Evolutionary conservation across 2,888 invertebrate genomes (phyloP).

Genomic region (Eupithecia centaureata): DNA sequence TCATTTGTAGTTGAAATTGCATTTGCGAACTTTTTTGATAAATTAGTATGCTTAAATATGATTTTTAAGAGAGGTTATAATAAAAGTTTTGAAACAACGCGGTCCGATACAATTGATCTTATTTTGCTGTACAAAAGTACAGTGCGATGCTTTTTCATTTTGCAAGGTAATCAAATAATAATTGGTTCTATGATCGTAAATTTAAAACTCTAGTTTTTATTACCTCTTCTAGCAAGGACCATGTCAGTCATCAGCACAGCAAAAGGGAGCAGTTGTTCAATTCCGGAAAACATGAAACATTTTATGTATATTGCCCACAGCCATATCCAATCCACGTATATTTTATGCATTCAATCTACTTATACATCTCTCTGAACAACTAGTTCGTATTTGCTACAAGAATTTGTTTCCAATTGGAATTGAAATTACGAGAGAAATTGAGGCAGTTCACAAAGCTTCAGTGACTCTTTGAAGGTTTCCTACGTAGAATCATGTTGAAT

Average conservation of each 20-base stretch:
- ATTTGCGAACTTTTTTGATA: constrained; percentile 6
- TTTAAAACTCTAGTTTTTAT: neutral
- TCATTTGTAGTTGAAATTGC: constrained; percentile 50
- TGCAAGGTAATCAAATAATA: neutral
- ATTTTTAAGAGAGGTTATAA: neutral
- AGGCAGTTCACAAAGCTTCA: constrained; percentile 20
- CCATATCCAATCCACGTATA: neutral
- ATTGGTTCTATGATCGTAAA: neutral
- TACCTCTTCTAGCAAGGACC: too few relatives aligned
- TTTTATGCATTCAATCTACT: constrained; percentile 3
- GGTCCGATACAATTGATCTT: too few relatives aligned
- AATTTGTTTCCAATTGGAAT: constrained; percentile 36
- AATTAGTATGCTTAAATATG: neutral
- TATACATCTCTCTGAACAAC: too few relatives aligned
- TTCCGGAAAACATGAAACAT: neutral
- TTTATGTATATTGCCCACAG: neutral
- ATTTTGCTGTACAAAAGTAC: too few relatives aligned
- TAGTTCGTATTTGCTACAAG: constrained; percentile 9
- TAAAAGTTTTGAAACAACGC: neutral
- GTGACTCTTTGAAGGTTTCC: neutral
- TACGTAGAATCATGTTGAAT: neutral
- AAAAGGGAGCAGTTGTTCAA: neutral
- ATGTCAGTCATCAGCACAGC: neutral
- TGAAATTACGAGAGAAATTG: constrained; percentile 50
- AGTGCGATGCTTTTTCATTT: neutral